Evolutionary conservation across 2,797 vertebrate species (phyloP), one percentile per base, ranked within the genome.

Genomic region (Triplophysa yarkandensis): DNA sequence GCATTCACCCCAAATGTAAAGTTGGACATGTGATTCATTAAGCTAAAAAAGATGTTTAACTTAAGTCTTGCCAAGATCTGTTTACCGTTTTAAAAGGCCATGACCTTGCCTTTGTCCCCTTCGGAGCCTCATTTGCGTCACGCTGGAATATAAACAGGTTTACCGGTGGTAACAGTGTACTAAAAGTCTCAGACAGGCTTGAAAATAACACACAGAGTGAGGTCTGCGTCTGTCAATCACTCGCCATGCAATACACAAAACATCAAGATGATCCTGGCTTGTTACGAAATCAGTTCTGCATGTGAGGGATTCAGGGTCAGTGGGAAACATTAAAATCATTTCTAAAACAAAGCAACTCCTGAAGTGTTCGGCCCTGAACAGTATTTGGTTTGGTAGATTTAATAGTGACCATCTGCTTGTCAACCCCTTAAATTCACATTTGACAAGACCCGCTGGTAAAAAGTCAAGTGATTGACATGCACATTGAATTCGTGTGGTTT

Each of bases 391-490:
- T 67, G 30, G 80, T 73, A 27, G 46, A 71, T 77, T 68, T 70
- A 82, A 60, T 77, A 55, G 10, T 67, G 78, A 64, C 68, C 78
- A 83, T 81, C 61, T 82, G 80, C 74, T 69, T 81, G 73, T 80
- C 70, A 83, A 23, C 66, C 41, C 67, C 68, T 73, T 41, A 68
- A 71, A 74, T 72, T 57, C 69, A 50, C 66, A 70, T 61, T 72
- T 68, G 66, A 76, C 41, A 8, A 69, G 66, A 67, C 74, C 46
- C 25, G 21, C 71, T 77, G 81, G 77, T 80, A 74, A 77, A 75
- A 80, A 79, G 71, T 80, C 74, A 80, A 76, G 73, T 83, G 85
- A 83, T 85, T 83, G 85, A 85, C 83, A 77, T 48, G 74, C 77
- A 79, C 75, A 80, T 80, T 69, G 71, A 81, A 82, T 74, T 78